Percentiles rank a stretch among this genome's conserved stretches.
These are phyloP conservation scores for Trididemnum clinides DNA, from an alignment of 23 tunicate species.

Conservation along the genomic window DNA sequence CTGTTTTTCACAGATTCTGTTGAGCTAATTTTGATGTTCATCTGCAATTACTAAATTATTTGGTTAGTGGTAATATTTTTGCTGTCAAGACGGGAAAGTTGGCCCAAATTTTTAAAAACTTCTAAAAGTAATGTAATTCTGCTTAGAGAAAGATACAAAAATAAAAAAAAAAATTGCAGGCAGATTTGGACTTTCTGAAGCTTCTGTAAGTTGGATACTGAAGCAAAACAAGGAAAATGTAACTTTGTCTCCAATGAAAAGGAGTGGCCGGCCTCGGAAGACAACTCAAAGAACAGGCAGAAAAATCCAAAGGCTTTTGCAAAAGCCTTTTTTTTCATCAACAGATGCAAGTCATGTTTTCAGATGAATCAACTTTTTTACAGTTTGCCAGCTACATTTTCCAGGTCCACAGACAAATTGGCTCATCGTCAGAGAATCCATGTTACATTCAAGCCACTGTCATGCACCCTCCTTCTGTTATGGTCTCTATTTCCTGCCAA, in stretches of 20 bases:
- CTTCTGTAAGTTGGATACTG: too few relatives aligned
- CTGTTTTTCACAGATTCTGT: too few relatives aligned
- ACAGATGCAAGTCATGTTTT: conserved; percentile 23
- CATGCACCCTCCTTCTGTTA: conserved; percentile 43
- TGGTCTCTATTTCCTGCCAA: too few relatives aligned
- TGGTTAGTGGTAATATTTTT: neutral
- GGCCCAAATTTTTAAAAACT: neutral
- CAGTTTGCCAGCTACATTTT: conserved; percentile 7
- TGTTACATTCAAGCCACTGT: conserved; percentile 35
- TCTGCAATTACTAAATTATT: neutral
- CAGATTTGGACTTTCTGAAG: neutral
- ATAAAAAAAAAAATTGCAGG: neutral
- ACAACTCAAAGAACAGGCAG: neutral
- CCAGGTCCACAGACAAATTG: conserved; percentile 27
- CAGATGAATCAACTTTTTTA: conserved; percentile 28
- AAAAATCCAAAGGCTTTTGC: neutral
- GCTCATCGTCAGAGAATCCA: conserved; percentile 33
- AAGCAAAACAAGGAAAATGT: conserved; percentile 8
- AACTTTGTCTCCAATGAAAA: conserved; percentile 1
- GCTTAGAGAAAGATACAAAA: neutral
- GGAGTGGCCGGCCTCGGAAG: conserved; percentile 6
- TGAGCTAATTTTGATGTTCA: too few relatives aligned
- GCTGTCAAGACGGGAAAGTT: neutral
- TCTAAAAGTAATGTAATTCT: neutral
- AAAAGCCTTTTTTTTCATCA: neutral